phyloP scores from a whole-genome alignment of 1,140 invertebrate genomes.

The Drosophila pseudoananassae region DNA sequence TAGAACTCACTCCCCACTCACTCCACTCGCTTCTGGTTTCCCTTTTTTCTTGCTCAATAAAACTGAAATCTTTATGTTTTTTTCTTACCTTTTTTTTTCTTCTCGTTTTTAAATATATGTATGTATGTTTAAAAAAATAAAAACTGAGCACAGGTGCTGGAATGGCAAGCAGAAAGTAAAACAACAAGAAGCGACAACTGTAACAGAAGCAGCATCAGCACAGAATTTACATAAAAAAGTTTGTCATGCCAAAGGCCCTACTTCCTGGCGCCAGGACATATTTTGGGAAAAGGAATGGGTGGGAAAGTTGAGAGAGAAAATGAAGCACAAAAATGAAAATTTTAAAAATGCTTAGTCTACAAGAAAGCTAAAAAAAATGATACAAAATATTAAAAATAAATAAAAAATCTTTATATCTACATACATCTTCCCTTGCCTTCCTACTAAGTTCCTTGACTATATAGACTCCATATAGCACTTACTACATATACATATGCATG shows the following conservation, averaged over 20 bases:
- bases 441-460: neutral
- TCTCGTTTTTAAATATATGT: neutral
- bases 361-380: neutral
- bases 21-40: neutral
- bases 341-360: constrained; percentile 15
- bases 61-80: constrained; percentile 28
- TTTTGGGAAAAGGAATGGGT: neutral
- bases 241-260: constrained; percentile 44
- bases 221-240: constrained; percentile 79
- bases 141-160: constrained; percentile 58
- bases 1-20: constrained; percentile 1
- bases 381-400: neutral
- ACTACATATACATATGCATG: constrained; percentile 70
- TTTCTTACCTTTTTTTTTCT: constrained; percentile 5
- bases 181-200: constrained; percentile 44
- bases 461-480: neutral
- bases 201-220: constrained; percentile 29
- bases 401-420: neutral
- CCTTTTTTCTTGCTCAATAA: constrained; percentile 11
- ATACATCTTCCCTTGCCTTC: neutral
- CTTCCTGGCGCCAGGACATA: neutral
- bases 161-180: constrained; percentile 53
- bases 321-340: constrained; percentile 14
- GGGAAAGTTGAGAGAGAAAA: neutral
- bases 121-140: neutral